phyloP scores from a whole-genome alignment of 2,888 invertebrate genomes.

The Linnaemya tessellans region DNA sequence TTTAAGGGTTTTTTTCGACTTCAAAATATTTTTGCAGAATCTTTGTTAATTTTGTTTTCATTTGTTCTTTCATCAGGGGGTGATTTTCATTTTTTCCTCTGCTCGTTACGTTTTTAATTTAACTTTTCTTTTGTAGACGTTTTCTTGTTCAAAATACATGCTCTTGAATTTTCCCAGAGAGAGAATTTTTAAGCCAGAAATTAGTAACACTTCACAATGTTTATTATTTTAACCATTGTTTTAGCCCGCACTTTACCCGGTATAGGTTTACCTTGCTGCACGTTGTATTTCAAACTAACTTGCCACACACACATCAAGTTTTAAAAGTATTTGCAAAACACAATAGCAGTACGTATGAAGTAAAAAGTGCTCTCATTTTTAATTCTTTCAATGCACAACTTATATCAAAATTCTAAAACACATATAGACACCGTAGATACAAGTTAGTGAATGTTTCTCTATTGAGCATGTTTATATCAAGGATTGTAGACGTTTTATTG shows the following conservation, averaged over 20 bases:
- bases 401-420: neutral
- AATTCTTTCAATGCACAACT: conserved; percentile 36
- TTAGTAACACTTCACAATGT: neutral
- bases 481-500: conserved; percentile 55
- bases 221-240: conserved; percentile 7
- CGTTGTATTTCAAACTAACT: conserved; percentile 69
- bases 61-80: conserved; percentile 54
- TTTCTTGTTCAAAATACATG: conserved; percentile 4
- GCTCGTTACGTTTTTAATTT: conserved; percentile 41
- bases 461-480: neutral
- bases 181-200: conserved; percentile 25
- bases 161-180: conserved; percentile 43
- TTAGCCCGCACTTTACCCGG: conserved; percentile 38
- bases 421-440: neutral
- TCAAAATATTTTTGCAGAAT: conserved; percentile 51
- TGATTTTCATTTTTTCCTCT: conserved; percentile 42
- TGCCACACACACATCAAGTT: conserved; percentile 55
- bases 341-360: conserved; percentile 35
- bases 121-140: conserved; percentile 17
- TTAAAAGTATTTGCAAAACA: conserved; percentile 52
- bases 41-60: conserved; percentile 51
- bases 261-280: conserved; percentile 69
- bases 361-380: conserved; percentile 62
- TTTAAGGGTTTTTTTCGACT: conserved; percentile 66
- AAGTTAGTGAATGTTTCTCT: neutral